Evolutionary conservation across 2,113 vertebrate species (phyloP), one percentile per base, ranked within the genome.

Genomic region (Menidia beryllina): DNA sequence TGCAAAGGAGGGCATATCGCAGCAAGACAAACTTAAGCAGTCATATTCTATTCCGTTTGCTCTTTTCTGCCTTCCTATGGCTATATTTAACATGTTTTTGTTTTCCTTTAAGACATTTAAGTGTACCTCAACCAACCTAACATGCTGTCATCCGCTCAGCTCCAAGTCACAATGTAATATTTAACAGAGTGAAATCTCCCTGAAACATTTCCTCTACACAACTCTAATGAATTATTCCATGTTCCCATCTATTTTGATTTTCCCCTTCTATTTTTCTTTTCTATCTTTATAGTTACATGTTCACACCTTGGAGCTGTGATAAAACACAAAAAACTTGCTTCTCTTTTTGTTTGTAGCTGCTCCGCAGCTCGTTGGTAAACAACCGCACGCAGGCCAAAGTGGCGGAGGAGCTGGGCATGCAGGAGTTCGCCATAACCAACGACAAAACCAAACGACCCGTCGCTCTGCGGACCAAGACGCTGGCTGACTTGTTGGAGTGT

Each of bases 371-470:
- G 7, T 86, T 99, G 93, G 98, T 99, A 69, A 99, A 99, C 88
- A 99, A 99, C 91, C 95, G 98, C 68, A 99, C 97, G 0, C 98
- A 99, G 76, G 98, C 98, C 77, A 99, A 99, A 80, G 98, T 99
- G 57, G 98, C 98, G 0, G 97, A 98, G 90, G 98, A 99, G 82
- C 84, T 99, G 88, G 98, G 98, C 57, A 99, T 99, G 97, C 98
- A 99, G 77, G 97, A 99, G 26, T 98, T 95, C 13, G 98, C 98
- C 84, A 99, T 99, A 84, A 99, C 97, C 63, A 99, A 99, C 0
- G 98, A 99, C 90, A 99, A 99, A 81, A 98, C 97, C 82, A 99
- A 99, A 67, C 92, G 98, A 14, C 97, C 97, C 0, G 96, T 97
- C 1, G 96, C 96, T 0, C 94, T 99, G 7, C 91, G 98, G 50